These are phyloP conservation scores for Frieseomelitta varia DNA, from an alignment of 1,140 invertebrate genomes.

Conservation along the genomic window DNA sequence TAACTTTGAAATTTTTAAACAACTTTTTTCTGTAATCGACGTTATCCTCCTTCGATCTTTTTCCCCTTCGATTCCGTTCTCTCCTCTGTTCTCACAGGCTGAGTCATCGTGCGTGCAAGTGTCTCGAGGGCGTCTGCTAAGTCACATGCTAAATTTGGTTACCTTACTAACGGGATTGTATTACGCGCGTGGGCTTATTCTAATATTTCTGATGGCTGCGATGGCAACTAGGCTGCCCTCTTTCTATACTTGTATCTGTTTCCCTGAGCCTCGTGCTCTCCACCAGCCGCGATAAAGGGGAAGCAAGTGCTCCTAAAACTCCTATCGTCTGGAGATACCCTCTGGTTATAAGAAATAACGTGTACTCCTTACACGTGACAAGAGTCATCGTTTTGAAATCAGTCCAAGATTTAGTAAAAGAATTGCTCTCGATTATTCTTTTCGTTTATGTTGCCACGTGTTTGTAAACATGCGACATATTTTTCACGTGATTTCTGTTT, in stretches of 20 bases:
- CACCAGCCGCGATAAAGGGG: not conserved
- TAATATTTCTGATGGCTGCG: slow-evolving; percentile 70
- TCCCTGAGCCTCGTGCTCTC: slow-evolving; percentile 1
- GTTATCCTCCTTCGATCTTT: no score
- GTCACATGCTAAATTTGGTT: slow-evolving; percentile 76
- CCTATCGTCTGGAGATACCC: not conserved
- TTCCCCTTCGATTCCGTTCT: slow-evolving; percentile 2
- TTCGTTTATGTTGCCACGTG: slow-evolving; percentile 22
- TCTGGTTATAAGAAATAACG: no score
- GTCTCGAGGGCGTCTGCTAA: slow-evolving; percentile 74
- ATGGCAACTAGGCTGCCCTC: slow-evolving; percentile 67
- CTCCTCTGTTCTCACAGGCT: slow-evolving; percentile 32
- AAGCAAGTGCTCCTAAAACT: not conserved
- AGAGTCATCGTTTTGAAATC: not conserved
- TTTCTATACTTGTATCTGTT: slow-evolving; percentile 52
- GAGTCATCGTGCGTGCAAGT: slow-evolving; percentile 64
- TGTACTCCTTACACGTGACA: not conserved
- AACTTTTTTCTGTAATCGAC: no score
- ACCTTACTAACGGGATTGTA: slow-evolving; percentile 72
- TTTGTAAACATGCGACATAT: slow-evolving; percentile 37
- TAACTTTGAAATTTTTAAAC: no score
- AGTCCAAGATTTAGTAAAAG: not conserved
- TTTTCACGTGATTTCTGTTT: not conserved
- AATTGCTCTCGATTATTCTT: not conserved
- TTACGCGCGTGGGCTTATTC: slow-evolving; percentile 75